Percentiles rank a stretch among this genome's conserved stretches.
phyloP scores from a whole-genome alignment of 1,140 invertebrate species.

The Hylaeus volcanicus region DNA sequence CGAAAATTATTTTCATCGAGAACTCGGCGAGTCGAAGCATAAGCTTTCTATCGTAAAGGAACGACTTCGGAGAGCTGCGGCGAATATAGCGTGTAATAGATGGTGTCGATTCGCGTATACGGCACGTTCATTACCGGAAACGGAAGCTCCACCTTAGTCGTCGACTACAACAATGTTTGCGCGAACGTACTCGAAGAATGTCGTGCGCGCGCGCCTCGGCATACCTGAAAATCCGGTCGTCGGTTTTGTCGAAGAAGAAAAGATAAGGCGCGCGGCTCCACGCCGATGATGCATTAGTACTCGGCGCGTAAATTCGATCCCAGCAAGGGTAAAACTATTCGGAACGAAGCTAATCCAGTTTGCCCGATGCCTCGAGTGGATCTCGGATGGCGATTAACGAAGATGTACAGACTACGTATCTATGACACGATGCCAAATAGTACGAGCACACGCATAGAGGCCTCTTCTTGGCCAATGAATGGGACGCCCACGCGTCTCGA shows the following conservation, averaged over 20 bases:
- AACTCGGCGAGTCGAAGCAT: background rate
- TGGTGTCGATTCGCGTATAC: conserved; percentile 61
- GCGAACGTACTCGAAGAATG: conserved; percentile 57
- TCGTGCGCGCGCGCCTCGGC: conserved; percentile 22
- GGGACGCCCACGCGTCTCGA: conserved; percentile 59
- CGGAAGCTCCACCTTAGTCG: conserved; percentile 76
- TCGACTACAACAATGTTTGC: conserved; percentile 45
- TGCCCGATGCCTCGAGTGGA: background rate
- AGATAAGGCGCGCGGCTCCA: background rate
- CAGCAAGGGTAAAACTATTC: background rate
- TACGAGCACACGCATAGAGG: conserved; percentile 14
- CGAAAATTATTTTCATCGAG: no score
- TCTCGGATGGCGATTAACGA: conserved; percentile 15
- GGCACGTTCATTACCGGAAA: conserved; percentile 76
- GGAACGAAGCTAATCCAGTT: no score
- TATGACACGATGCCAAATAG: conserved; percentile 39
- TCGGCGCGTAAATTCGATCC: background rate
- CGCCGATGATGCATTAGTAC: background rate
- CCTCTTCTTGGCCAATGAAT: conserved; percentile 56
- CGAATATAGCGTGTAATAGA: conserved; percentile 33
- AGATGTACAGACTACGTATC: conserved; percentile 6
- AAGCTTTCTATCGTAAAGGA: background rate
- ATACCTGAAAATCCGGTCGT: conserved; percentile 30
- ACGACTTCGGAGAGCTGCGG: background rate
- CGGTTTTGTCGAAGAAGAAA: background rate